Conservation (phyloP, 2,797 vertebrate genomes). For the Falco berigora region DNA sequence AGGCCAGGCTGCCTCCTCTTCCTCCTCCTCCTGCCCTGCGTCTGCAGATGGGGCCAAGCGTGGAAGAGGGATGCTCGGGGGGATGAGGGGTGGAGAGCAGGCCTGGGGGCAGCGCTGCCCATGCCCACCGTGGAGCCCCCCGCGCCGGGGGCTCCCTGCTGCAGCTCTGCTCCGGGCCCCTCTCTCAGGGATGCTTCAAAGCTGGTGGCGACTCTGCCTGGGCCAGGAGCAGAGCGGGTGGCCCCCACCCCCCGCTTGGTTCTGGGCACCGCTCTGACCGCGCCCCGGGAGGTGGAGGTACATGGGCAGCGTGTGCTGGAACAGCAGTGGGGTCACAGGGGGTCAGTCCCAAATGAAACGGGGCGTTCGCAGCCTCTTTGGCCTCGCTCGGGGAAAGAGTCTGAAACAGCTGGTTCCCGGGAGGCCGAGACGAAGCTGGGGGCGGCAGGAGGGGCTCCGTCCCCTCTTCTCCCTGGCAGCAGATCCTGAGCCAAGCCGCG, state of each 20-base stretch:
- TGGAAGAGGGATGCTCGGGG: neutral
- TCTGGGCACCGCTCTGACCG: neutral
- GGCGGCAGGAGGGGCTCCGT: rapidly evolving
- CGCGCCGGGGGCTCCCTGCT: neutral
- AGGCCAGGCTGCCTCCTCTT: neutral
- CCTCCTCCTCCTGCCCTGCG: neutral
- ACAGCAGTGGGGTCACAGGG: neutral
- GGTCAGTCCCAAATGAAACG: neutral
- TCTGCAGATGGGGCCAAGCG: neutral
- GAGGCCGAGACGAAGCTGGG: neutral
- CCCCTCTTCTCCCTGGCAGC: neutral
- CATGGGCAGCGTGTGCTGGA: rapidly evolving
- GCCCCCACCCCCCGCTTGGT: neutral
- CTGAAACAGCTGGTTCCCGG: neutral
- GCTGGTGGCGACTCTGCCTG: rapidly evolving
- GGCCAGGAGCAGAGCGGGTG: rapidly evolving
- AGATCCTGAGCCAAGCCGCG: neutral
- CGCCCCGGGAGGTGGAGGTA: no score
- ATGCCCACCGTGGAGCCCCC: neutral
- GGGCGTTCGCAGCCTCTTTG: rapidly evolving
- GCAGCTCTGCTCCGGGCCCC: neutral
- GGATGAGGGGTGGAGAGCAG: neutral
- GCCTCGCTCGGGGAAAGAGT: neutral
- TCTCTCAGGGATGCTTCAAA: neutral
- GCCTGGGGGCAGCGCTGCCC: neutral